Base-by-base conservation (phyloP, 2,888 invertebrate species). In the Apotomis turbidana region DNA sequence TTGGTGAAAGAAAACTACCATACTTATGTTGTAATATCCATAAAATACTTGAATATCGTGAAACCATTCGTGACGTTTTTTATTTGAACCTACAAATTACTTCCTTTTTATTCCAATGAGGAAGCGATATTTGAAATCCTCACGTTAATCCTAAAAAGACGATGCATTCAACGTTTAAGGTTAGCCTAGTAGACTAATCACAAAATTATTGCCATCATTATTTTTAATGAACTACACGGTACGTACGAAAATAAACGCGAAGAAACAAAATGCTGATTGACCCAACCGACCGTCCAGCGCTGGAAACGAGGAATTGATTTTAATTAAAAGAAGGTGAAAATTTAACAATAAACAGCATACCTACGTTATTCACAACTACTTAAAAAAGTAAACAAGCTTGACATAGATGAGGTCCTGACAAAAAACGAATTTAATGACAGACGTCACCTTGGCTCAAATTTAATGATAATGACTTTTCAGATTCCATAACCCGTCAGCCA, bases 401-500 rank as follows among this genome's bases (percentile, higher is more conserved):
- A 80, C 80, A 77, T 77, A 80, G 78, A 78, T 74, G 74, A 76
- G 76, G 73, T 76, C 70, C 74, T 74, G 76, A 84, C 79, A 85
- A 86, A 85, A 85, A 84, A 80, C 6, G 9, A 80, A 81, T 78
- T 81, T 79, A 84, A 81, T 79, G 81, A 80, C 78, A 79, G 76
- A 79, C 79, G 75, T 78, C 78, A 76, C 75, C 78, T 79, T 74
- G 78, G 77, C 79, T 79, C 78, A 75, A 74, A 79, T 81, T 83
- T 87, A 87, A 90, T 88, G 88, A 86, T 90, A 87, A 90, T 90
- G 87, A 86, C 83, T 83, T 73, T 77, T 74, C 79, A 83, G 79
- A 85, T 85, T 87, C 85, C 82, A 83, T 76, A 71, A 77, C 79
- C 79, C 82, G 61, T 74, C 74, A 78, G 85, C 85, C 84, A 87